Conservation (phyloP, 2,888 invertebrate species). For the Piscicola geometra region DNA sequence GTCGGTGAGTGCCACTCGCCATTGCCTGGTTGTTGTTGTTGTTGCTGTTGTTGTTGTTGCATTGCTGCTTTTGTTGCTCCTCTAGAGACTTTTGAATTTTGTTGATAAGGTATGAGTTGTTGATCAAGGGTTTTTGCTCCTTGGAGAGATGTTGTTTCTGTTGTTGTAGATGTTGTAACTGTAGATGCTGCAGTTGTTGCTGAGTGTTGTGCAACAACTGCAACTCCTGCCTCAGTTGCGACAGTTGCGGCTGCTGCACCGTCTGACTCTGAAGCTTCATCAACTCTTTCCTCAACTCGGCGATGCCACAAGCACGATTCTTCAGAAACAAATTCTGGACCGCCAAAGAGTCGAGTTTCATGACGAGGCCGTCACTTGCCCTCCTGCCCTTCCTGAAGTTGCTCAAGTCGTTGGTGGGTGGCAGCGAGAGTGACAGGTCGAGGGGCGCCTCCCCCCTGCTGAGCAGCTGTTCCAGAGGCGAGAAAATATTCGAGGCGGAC, state of each 20-base stretch:
- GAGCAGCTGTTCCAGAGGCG: constrained; percentile 56
- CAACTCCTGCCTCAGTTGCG: constrained; percentile 63
- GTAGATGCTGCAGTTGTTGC: constrained; percentile 49
- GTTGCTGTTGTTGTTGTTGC: too few species aligned
- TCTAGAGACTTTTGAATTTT: background rate
- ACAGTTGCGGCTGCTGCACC: constrained; percentile 46
- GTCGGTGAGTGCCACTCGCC: background rate
- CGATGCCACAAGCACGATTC: constrained; percentile 74
- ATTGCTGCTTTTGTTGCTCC: background rate
- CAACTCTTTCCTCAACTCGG: constrained; percentile 75
- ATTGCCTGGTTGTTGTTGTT: background rate
- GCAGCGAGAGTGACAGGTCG: background rate
- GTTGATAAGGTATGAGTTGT: background rate
- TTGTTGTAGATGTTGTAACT: constrained; percentile 48
- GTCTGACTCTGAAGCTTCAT: constrained; percentile 41
- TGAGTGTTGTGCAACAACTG: constrained; percentile 74
- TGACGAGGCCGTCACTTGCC: constrained; percentile 79
- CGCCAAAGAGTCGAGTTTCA: constrained; percentile 67
- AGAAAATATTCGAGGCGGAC: constrained; percentile 72
- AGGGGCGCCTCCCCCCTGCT: background rate
- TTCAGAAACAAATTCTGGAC: constrained; percentile 73
- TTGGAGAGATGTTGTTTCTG: constrained; percentile 60
- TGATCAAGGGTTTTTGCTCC: background rate
- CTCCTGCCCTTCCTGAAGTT: constrained; percentile 67
- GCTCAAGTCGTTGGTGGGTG: constrained; percentile 50